phyloP scores from a whole-genome alignment of 2,113 vertebrate species.

The Caracal caracal region DNA sequence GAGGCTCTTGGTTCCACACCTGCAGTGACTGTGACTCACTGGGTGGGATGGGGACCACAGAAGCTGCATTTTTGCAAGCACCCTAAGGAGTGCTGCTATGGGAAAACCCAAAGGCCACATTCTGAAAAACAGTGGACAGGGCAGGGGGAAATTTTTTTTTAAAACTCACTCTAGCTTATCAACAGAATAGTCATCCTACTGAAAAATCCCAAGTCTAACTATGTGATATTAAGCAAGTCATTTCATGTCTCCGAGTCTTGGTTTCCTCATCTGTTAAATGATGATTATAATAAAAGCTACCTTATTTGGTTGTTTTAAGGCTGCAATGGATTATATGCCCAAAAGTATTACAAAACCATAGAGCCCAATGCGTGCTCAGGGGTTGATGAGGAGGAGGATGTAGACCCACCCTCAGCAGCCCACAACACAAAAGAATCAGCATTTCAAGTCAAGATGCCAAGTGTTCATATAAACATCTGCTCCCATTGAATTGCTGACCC shows the following conservation, averaged over 20 bases:
- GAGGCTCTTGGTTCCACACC: not conserved
- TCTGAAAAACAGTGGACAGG: not conserved
- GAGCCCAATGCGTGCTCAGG: not conserved
- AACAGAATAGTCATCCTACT: not conserved
- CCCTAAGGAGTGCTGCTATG: not conserved
- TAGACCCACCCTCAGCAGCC: not conserved
- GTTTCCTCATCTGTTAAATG: not conserved
- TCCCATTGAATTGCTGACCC: not conserved
- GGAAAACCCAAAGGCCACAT: not conserved
- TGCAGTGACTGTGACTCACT: not conserved
- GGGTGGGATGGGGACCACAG: not conserved
- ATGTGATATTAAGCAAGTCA: not conserved
- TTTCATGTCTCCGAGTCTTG: not conserved
- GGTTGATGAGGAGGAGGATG: not conserved
- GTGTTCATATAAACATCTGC: not conserved
- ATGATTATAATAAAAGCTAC: not conserved
- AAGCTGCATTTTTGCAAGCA: not conserved
- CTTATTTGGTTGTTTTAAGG: not conserved
- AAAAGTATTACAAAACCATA: not conserved
- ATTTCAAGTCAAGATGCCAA: not conserved
- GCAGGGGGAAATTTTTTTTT: not conserved
- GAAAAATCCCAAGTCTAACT: slow-evolving; percentile 17
- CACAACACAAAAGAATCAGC: not conserved
- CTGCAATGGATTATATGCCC: not conserved
- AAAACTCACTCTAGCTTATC: not conserved